A percentile compares a stretch with the other conserved stretches of the same genome.
These are phyloP conservation scores for Aplodontia rufa DNA, from an alignment of 2,113 vertebrate genomes.

Conservation along the genomic window DNA sequence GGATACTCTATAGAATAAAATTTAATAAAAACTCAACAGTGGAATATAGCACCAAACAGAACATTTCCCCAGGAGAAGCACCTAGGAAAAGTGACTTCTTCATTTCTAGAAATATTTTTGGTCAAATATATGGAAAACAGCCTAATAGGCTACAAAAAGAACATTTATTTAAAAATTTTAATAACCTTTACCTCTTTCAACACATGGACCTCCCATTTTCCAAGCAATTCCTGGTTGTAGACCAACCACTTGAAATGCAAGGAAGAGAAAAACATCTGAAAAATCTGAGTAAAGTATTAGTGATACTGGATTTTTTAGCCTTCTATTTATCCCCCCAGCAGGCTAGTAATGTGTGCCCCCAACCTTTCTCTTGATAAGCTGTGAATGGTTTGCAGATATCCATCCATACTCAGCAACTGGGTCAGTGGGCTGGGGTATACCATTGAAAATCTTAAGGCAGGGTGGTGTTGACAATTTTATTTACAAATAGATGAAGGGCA, in stretches of 20 bases:
- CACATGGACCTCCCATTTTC: constrained; percentile 16
- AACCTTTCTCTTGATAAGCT: neutral
- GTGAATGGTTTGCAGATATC: neutral
- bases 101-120: neutral
- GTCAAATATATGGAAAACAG: constrained; percentile 12
- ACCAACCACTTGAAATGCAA: constrained; percentile 14
- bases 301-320: neutral
- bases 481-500: neutral
- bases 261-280: constrained; percentile 26
- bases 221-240: neutral
- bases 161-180: neutral
- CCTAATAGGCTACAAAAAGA: neutral
- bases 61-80: constrained; percentile 43
- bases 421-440: neutral
- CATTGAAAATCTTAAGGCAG: neutral
- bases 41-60: neutral
- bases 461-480: neutral
- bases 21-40: constrained; percentile 48
- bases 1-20: constrained; percentile 50
- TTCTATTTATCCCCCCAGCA: neutral
- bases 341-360: neutral
- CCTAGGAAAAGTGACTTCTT: neutral
- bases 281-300: neutral
- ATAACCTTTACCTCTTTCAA: neutral
- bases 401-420: neutral